Evolutionary conservation across 2,113 vertebrate genomes (phyloP), one percentile per base, ranked within the genome.

Genomic region (Eupsittula cactorum): DNA sequence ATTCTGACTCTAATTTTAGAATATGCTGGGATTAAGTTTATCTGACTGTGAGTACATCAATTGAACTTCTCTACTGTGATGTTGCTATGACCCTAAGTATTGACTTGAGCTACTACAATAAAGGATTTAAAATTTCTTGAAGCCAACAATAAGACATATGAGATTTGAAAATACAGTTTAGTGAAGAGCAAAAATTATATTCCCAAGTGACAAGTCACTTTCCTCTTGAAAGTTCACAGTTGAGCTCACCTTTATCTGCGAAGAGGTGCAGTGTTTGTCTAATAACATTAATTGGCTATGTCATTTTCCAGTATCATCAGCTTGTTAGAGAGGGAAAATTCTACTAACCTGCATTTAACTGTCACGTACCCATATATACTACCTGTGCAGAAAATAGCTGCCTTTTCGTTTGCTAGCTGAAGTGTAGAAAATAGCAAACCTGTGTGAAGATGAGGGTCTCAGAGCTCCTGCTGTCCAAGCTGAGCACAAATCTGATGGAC

Each of bases 381-480:
- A 70, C 76, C 33, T 60, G 2, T 49, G 71, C 70, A 91, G 74
- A 73, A 95, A 94, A 93, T 6, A 89, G 82, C 44, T 88, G 80
- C 73, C 42, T 75, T 47, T 39, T 88, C 77, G 50, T 60, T 86
- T 94, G 62, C 68, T 31, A 68, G 70, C 37, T 59, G 24, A 90
- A 79, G 29, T 25, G 44, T 4, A 85, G 77, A 79, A 93, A 68
- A 94, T 7, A 89, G 87, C 97, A 97, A 95, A 99, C 99, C 99
- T 99, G 99, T 41, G 99, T 99, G 97, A 99, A 99, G 96, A 99
- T 98, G 82, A 99, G 99, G 4, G 99, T 99, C 97, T 99, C 99
- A 3, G 99, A 99, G 97, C 98, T 99, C 93, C 99, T 99, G 97
- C 99, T 99, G 98, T 99, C 99, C 97, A 99, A 97, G 93, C 99